Conservation (phyloP, 2,888 invertebrate species). For the Hemithea aestivaria region DNA sequence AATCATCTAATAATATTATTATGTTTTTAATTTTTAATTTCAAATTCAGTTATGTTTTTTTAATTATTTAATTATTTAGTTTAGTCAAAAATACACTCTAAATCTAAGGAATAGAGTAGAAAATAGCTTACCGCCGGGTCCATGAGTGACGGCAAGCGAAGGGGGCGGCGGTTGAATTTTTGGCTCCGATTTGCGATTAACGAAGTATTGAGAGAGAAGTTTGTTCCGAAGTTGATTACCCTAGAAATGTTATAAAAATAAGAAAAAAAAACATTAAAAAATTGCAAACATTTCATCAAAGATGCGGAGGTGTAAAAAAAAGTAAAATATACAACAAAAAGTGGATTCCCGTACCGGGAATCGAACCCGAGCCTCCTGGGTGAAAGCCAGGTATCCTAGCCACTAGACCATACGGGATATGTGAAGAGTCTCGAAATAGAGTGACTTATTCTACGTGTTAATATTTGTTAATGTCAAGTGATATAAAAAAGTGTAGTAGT, state of each 20-base stretch:
- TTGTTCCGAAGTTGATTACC: slow-evolving; percentile 73
- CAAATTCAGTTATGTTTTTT: slow-evolving; percentile 9
- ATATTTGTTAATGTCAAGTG: too few species aligned
- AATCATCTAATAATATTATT: not conserved
- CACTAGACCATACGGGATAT: slow-evolving; percentile 80
- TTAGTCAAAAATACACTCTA: slow-evolving; percentile 13
- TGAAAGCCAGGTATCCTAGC: slow-evolving; percentile 86
- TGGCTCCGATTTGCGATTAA: slow-evolving; percentile 68
- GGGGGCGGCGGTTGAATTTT: slow-evolving; percentile 54
- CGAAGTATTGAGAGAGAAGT: slow-evolving; percentile 70
- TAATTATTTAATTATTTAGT: slow-evolving; percentile 2
- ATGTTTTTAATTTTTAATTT: slow-evolving; percentile 3
- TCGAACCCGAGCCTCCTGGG: slow-evolving; percentile 83
- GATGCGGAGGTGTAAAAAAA: not conserved
- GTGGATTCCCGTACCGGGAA: slow-evolving; percentile 62
- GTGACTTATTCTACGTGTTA: too few species aligned
- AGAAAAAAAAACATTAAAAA: not conserved
- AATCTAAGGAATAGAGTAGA: slow-evolving; percentile 3
- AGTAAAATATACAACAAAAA: slow-evolving; percentile 1
- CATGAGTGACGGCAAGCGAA: slow-evolving; percentile 83
- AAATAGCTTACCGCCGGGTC: slow-evolving; percentile 85
- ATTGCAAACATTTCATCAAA: not conserved
- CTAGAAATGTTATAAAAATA: slow-evolving; percentile 33
- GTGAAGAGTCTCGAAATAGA: not conserved
- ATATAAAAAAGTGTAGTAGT: too few species aligned